Evolutionary conservation across 2,113 vertebrate genomes (phyloP), one percentile per base, ranked within the genome.

Genomic region (Pachypanchax playfairii): DNA sequence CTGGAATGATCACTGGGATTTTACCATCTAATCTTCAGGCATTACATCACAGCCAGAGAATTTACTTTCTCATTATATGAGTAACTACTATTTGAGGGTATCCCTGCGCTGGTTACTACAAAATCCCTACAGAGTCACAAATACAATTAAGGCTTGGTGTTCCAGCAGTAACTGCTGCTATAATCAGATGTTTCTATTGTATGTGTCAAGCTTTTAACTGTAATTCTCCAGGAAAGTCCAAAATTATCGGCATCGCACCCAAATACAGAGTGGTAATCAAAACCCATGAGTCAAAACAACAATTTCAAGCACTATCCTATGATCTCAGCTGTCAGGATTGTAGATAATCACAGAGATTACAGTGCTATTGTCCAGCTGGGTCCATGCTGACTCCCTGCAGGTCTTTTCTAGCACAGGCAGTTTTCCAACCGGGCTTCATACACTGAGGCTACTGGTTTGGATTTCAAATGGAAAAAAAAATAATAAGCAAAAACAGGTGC

Each of bases 11-110:
- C 56, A 22, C 28, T 55, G 68, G 56, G 80, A 60, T 54, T 84
- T 68, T 24, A 70, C 73, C 75, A 67, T 47, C 68, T 67, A 81
- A 84, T 82, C 75, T 77, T 71, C 43, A 22, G 31, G 41, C 54
- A 75, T 77, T 73, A 68, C 73, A 65, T 72, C 69, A 68, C 14
- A 61, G 50, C 29, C 24, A 24, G 57, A 52, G 38, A 67, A 54
- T 70, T 44, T 25, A 64, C 41, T 35, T 44, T 47, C 48, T 47
- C 29, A 48, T 61, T 70, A 64, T 20, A 29, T 6, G 56, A 68
- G 54, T 60, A 52, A 24, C 31, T 29, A 48, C 81, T 77, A 79
- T 18, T 15, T 31, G 54, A 65, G 24, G 29, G 3, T 28, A 18
- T 51, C 53, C 33, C 58, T 51, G 1, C 21, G 47, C 21, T 25